These are phyloP conservation scores for Pseudomyrmex gracilis DNA, from an alignment of 1,140 invertebrate species.

Conservation along the genomic window DNA sequence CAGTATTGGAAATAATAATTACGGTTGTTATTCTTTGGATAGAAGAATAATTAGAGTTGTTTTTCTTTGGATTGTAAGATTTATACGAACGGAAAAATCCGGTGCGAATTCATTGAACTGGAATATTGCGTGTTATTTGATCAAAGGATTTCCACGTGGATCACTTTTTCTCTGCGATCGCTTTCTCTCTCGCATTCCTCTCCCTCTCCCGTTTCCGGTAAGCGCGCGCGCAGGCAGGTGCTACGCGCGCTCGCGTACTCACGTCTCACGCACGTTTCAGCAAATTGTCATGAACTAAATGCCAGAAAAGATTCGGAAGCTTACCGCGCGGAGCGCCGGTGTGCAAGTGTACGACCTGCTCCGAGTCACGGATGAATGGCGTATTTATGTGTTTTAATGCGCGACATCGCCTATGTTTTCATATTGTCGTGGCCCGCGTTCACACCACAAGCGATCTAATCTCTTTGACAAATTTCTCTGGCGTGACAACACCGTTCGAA, in stretches of 20 bases:
- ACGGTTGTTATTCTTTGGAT: neutral
- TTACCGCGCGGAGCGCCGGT: conserved; percentile 70
- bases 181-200: conserved; percentile 60
- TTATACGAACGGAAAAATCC: neutral
- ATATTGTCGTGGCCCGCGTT: conserved; percentile 1
- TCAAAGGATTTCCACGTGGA: conserved; percentile 35
- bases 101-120: neutral
- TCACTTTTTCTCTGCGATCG: conserved; percentile 47
- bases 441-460: conserved; percentile 1
- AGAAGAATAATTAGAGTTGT: no score
- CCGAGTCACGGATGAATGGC: conserved; percentile 63
- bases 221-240: neutral
- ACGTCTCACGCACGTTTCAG: conserved; percentile 67
- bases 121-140: conserved; percentile 16
- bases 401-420: conserved; percentile 65
- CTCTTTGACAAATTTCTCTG: neutral
- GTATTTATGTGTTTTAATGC: conserved; percentile 72
- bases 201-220: conserved; percentile 47
- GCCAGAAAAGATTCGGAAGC: conserved; percentile 70
- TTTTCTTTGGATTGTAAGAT: neutral
- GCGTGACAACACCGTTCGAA: neutral
- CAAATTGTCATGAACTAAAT: conserved; percentile 75
- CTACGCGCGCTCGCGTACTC: conserved; percentile 27
- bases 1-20: neutral
- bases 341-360: conserved; percentile 66